Conservation (phyloP, 2,888 invertebrate genomes). For the Limnephilus lunatus region DNA sequence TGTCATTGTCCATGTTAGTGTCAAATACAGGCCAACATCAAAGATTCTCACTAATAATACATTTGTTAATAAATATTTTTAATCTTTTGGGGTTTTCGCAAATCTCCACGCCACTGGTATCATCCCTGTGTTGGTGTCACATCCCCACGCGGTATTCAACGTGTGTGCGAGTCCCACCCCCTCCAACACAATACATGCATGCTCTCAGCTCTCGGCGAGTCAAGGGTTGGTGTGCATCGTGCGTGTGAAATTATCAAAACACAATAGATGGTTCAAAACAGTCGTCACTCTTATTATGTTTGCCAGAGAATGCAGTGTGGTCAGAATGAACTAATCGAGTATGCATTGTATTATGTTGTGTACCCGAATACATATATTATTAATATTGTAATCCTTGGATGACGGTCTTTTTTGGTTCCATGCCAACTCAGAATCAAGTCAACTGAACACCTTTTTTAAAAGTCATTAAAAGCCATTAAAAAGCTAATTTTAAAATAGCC, state of each 20-base stretch:
- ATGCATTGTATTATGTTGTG: too few species aligned
- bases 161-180: constrained; percentile 34
- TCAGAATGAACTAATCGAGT: background rate
- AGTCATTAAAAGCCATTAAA: too few species aligned
- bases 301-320: background rate
- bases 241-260: constrained; percentile 50
- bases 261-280: constrained; percentile 21
- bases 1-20: too few species aligned
- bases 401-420: background rate
- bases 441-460: too few species aligned
- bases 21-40: background rate
- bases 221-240: constrained; percentile 45
- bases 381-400: background rate
- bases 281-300: background rate
- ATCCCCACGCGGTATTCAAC: background rate
- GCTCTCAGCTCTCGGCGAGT: background rate
- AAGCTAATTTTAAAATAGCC: too few species aligned
- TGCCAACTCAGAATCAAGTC: too few species aligned
- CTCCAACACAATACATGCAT: background rate
- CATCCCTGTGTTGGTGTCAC: background rate
- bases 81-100: background rate
- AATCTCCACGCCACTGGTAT: background rate
- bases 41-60: background rate
- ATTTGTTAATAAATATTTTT: background rate
- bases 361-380: background rate